Percentiles rank a stretch among this genome's conserved stretches.
phyloP scores from a whole-genome alignment of 1,140 invertebrate species.

The Penaeus vannamei region DNA sequence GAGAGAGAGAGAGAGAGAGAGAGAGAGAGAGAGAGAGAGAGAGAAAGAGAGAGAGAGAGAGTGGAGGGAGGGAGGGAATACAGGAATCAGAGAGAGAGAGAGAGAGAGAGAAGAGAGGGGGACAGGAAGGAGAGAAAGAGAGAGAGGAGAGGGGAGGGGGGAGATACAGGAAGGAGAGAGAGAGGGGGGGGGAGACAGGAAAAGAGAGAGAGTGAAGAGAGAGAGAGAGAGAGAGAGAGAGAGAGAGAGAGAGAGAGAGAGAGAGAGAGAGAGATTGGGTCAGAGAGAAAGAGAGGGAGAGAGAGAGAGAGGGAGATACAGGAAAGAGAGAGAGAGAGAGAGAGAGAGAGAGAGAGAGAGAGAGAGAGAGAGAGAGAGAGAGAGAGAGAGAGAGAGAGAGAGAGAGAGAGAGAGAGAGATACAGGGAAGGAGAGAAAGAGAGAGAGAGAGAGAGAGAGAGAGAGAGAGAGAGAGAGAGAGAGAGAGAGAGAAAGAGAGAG shows the following conservation, averaged over 20 bases:
- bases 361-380: background rate
- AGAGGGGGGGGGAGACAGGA: background rate
- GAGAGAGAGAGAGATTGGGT: background rate
- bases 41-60: background rate
- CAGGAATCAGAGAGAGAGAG: background rate
- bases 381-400: background rate
- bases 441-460: background rate
- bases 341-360: background rate
- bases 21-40: constrained; percentile 3
- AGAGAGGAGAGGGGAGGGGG: background rate
- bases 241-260: background rate
- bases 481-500: background rate
- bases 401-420: background rate
- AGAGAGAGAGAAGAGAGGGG: background rate
- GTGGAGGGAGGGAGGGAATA: background rate
- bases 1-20: constrained; percentile 12
- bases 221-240: background rate
- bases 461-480: background rate
- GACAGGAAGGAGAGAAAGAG: background rate
- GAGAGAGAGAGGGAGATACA: background rate
- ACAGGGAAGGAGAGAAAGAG: too few species aligned
- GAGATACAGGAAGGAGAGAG: background rate
- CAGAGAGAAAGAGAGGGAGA: background rate
- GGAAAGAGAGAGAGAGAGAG: constrained; percentile 2
- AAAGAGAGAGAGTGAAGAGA: constrained; percentile 28